These are phyloP conservation scores for Pseudochirops corinnae DNA, from an alignment of 2,797 vertebrate genomes.

Conservation along the genomic window DNA sequence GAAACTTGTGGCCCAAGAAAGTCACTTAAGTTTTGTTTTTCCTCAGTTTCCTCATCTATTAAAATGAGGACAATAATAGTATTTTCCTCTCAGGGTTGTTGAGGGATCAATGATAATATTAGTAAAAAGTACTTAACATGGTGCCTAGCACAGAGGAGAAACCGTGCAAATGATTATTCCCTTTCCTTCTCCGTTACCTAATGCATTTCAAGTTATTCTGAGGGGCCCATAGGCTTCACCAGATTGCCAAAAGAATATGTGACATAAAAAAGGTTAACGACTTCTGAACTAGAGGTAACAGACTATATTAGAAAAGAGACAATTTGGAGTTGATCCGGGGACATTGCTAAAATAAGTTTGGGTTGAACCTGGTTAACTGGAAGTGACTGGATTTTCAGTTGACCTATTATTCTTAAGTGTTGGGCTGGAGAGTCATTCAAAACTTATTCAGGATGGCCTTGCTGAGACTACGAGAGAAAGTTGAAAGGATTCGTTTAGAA, in stretches of 20 bases:
- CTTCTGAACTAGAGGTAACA: not conserved
- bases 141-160: not conserved
- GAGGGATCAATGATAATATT: not conserved
- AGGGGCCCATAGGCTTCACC: not conserved
- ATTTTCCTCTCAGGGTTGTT: not conserved
- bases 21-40: not conserved
- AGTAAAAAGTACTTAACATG: not conserved
- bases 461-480: not conserved
- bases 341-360: not conserved
- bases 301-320: not conserved
- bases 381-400: not conserved
- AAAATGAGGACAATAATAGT: not conserved
- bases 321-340: not conserved
- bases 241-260: not conserved
- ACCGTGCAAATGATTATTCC: not conserved
- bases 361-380: not conserved
- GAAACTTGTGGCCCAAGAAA: not conserved
- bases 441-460: not conserved
- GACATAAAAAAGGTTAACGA: not conserved
- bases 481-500: not conserved
- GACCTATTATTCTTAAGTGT: not conserved
- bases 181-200: not conserved
- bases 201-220: not conserved
- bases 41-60: not conserved
- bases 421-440: not conserved